These are phyloP conservation scores for Lordiphosa mommai DNA, from an alignment of 1,140 invertebrate species.

Conservation along the genomic window DNA sequence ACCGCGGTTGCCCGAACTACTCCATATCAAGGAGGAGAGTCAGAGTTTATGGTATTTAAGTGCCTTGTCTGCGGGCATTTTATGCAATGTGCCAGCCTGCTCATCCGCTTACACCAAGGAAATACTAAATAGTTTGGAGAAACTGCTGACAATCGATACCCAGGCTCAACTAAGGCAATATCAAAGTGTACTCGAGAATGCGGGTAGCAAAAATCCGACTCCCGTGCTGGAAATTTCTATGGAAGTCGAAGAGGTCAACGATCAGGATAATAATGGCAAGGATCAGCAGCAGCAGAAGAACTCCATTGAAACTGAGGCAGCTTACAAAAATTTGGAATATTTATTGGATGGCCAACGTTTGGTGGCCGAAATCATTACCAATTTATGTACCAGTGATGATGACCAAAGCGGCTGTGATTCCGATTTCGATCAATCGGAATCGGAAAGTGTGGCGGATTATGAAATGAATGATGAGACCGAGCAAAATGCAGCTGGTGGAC, in stretches of 20 bases:
- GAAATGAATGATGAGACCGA: constrained; percentile 34
- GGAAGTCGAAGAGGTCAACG: constrained; percentile 30
- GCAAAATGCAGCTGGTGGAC: constrained; percentile 52
- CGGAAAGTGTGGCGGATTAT: constrained; percentile 63
- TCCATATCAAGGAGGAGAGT: constrained; percentile 78
- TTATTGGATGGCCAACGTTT: constrained; percentile 84
- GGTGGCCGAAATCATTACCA: constrained; percentile 86
- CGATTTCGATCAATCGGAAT: constrained; percentile 50
- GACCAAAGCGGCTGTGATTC: constrained; percentile 36
- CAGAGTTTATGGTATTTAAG: constrained; percentile 80
- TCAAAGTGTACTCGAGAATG: constrained; percentile 4
- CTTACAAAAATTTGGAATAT: constrained; percentile 80
- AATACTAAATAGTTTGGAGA: constrained; percentile 23
- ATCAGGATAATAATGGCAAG: constrained; percentile 3
- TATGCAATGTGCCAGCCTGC: constrained; percentile 81
- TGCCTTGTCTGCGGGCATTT: constrained; percentile 80
- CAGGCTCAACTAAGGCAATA: constrained; percentile 11
- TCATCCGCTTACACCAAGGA: constrained; percentile 36
- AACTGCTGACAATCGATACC: constrained; percentile 20
- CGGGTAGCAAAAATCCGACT: constrained; percentile 15
- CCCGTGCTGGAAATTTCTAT: constrained; percentile 32
- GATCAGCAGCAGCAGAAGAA: background rate
- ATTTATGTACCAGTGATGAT: constrained; percentile 84
- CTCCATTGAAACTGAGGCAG: constrained; percentile 39
- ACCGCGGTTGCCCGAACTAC: constrained; percentile 79